These are phyloP conservation scores for Cheilosia impressa DNA, from an alignment of 2,888 invertebrate genomes.

Conservation along the genomic window DNA sequence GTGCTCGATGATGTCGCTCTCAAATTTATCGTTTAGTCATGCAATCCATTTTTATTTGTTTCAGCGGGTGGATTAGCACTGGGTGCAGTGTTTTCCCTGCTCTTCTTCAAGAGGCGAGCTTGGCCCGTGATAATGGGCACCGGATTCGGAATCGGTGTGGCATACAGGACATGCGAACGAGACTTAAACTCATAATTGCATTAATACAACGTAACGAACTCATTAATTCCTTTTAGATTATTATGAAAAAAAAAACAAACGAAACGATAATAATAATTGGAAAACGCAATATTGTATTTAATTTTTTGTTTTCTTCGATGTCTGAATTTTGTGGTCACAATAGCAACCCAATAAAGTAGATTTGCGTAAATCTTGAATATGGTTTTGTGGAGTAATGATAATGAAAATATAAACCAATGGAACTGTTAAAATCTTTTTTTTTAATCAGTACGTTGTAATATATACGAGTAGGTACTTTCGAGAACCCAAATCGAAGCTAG, in stretches of 20 bases:
- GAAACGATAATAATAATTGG: constrained; percentile 15
- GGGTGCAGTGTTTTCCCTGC: constrained; percentile 91
- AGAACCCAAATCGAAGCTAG: too few relatives aligned
- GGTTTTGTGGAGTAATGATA: constrained; percentile 19
- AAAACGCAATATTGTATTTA: constrained; percentile 27
- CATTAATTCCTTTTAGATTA: constrained; percentile 64
- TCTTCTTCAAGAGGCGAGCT: constrained; percentile 91
- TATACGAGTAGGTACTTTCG: too few relatives aligned
- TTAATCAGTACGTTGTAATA: too few relatives aligned
- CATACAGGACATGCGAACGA: constrained; percentile 83
- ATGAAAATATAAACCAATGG: constrained; percentile 27
- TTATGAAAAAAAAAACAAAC: constrained; percentile 33
- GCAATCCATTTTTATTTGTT: constrained; percentile 79
- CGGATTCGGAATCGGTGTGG: constrained; percentile 95
- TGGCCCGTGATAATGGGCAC: constrained; percentile 96
- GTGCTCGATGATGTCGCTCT: not conserved
- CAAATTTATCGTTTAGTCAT: constrained; percentile 18
- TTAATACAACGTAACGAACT: constrained; percentile 23
- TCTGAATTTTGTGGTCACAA: constrained; percentile 12
- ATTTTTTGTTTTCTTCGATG: constrained; percentile 11
- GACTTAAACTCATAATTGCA: constrained; percentile 78
- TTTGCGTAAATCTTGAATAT: constrained; percentile 17
- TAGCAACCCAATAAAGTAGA: not conserved
- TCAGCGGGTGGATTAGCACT: constrained; percentile 92
- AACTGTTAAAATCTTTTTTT: not conserved